Evolutionary conservation across 2,888 invertebrate genomes (phyloP).

Genomic region (Argyresthia goedartella): DNA sequence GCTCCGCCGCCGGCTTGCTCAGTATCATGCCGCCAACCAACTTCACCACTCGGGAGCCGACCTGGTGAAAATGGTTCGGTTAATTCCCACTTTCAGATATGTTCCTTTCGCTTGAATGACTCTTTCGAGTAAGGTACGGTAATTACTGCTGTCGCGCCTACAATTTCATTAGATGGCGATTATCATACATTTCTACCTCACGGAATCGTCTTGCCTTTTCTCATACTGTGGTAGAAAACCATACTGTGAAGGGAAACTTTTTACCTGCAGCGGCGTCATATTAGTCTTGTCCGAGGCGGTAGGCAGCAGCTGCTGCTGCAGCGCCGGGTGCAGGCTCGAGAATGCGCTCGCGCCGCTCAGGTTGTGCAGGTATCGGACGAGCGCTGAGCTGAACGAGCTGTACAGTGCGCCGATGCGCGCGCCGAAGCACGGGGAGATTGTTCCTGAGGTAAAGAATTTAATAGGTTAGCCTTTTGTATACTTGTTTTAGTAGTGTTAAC

Average conservation of each 20-base stretch:
- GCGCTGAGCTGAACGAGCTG: constrained; percentile 80
- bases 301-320: constrained; percentile 49
- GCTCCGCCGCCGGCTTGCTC: constrained; percentile 84
- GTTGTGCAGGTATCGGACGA: constrained; percentile 83
- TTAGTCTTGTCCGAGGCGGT: constrained; percentile 43
- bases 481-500: no score
- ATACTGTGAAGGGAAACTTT: no score
- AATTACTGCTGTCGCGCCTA: no score
- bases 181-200: no score
- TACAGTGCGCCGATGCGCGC: constrained; percentile 78
- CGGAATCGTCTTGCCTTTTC: no score
- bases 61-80: constrained; percentile 55
- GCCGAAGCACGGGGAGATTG: constrained; percentile 82
- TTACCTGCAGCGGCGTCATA: constrained; percentile 63
- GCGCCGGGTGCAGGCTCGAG: constrained; percentile 42
- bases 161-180: no score
- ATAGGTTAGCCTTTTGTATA: constrained; percentile 9
- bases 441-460: constrained; percentile 54
- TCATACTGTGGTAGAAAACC: no score
- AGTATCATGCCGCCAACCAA: constrained; percentile 86
- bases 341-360: constrained; percentile 47
- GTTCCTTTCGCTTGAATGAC: no score
- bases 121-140: no score
- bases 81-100: no score
- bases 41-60: constrained; percentile 78